Percentiles rank a stretch among this genome's conserved stretches.
These are phyloP conservation scores for Oreotragus oreotragus DNA, from an alignment of 2,113 vertebrate species.

Conservation along the genomic window DNA sequence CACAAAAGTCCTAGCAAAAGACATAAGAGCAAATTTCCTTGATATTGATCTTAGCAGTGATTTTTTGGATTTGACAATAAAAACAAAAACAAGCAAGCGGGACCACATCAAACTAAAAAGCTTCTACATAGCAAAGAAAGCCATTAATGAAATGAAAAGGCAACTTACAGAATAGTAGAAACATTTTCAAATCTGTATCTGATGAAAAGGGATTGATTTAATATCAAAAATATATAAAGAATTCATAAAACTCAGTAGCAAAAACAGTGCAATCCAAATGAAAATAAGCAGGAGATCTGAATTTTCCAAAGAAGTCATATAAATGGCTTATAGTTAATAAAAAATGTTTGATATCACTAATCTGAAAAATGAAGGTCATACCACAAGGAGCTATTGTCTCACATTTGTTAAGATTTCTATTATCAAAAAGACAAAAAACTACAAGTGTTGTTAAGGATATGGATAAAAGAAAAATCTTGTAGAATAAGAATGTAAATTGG, in stretches of 20 bases:
- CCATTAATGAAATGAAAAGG: background rate
- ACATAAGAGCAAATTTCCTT: background rate
- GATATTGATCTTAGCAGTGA: background rate
- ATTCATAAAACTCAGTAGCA: background rate
- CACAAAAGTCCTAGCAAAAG: background rate
- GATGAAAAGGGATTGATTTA: background rate
- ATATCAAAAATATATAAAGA: background rate
- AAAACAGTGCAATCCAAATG: background rate
- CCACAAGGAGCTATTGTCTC: background rate
- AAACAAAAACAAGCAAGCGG: background rate
- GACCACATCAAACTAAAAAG: background rate
- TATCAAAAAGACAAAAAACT: background rate
- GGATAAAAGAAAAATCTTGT: background rate
- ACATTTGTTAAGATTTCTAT: background rate
- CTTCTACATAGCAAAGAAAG: background rate
- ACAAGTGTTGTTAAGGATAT: background rate
- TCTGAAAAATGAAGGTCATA: background rate
- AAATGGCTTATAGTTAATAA: background rate
- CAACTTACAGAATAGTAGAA: background rate
- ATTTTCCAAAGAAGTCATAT: background rate
- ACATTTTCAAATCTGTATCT: background rate
- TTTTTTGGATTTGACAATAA: background rate
- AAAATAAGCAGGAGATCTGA: background rate
- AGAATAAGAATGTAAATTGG: background rate
- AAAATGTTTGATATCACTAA: background rate